Conservation (phyloP, 2,888 invertebrate species). For the Cordilura impudica region DNA sequence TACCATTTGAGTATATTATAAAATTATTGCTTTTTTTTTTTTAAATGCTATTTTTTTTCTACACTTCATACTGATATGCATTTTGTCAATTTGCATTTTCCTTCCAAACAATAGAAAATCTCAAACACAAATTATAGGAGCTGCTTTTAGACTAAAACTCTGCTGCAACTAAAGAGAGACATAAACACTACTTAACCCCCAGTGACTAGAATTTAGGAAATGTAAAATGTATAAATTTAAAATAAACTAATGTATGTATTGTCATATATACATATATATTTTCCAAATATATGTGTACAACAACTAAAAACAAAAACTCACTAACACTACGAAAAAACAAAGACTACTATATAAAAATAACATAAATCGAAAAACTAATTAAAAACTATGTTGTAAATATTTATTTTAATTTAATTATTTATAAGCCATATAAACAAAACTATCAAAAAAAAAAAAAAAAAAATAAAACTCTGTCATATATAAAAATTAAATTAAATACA, state of each 20-base stretch:
- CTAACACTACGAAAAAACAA: constrained; percentile 27
- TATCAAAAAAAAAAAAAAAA: background rate
- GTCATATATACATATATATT: constrained; percentile 13
- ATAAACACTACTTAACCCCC: constrained; percentile 57
- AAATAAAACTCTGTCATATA: constrained; percentile 23
- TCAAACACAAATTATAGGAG: constrained; percentile 52
- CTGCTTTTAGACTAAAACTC: constrained; percentile 48
- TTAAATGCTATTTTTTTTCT: background rate
- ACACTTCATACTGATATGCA: background rate
- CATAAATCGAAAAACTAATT: constrained; percentile 11
- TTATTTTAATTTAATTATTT: constrained; percentile 59
- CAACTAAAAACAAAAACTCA: constrained; percentile 32
- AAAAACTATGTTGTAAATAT: constrained; percentile 54
- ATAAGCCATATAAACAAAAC: constrained; percentile 20
- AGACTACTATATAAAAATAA: constrained; percentile 27
- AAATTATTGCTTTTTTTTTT: background rate
- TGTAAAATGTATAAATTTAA: constrained; percentile 42
- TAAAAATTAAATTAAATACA: constrained; percentile 7
- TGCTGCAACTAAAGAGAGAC: constrained; percentile 63
- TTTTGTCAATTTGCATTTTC: constrained; percentile 37
- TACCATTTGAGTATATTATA: no score
- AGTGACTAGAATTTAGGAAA: constrained; percentile 60
- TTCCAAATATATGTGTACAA: constrained; percentile 38
- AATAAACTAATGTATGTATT: constrained; percentile 40
- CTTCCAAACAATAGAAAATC: constrained; percentile 28